Base-by-base conservation (phyloP, 2,888 invertebrate genomes). In the Agriotes lineatus region DNA sequence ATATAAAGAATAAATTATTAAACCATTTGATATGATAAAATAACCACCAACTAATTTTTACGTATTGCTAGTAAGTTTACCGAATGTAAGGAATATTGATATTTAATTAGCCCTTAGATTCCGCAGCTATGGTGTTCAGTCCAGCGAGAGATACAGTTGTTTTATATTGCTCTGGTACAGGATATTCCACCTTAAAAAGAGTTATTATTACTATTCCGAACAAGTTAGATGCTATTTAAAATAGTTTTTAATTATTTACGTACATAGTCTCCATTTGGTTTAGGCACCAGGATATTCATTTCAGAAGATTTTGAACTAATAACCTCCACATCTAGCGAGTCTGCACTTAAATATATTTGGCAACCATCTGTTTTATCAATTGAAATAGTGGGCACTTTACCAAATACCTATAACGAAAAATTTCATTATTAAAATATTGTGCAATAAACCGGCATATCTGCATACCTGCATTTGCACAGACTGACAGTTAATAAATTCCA, bases 321-420 rank as follows among this genome's bases (percentile, higher is more conserved):
- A 76, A 99, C 93, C 86, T 96, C 97, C 30, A 96, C 94, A 57
- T 90, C 89, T 74, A 96, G 84, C 0, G 98, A 96, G 20, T 95
- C 93, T 77, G 91, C 89, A 79, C 93, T 96, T 82, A 99, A 89
- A 88, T 96, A 99, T 88, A 99, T 94, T 90, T 97, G 97, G 84
- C 97, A 97, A 20, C 99, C 99, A 85, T 99, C 99, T 62, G 97
- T 97, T 89, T 99, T 99, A 86, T 99, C 99, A 81, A 99, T 94
- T 22, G 96, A 95, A 78, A 99, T 90, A 5, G 98, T 99, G 65
- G 98, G 98, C 80, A 99, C 96, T 83, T 93, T 94, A 69, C 96
- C 97, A 81, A 96, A 88, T 52, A 96, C 96, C 96, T 97, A 85
- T 7, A 83, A 78, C 20, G 33, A 50, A 39, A 45, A 25, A 37